Evolutionary conservation across 2,888 invertebrate species (phyloP).

Genomic region (Timandra comae): DNA sequence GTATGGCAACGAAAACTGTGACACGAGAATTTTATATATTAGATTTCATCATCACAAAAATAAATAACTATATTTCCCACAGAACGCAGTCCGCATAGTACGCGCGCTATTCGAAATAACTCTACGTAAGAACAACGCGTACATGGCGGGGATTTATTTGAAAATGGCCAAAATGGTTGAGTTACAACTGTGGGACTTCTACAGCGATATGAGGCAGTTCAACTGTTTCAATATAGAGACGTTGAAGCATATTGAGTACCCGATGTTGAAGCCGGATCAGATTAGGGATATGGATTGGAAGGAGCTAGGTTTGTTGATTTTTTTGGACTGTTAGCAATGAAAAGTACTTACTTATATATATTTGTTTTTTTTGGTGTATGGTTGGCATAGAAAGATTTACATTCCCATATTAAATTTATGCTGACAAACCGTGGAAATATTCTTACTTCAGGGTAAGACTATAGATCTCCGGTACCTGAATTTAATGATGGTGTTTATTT

Average conservation of each 20-base stretch:
- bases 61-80: too few species aligned
- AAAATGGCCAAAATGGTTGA: conserved; percentile 95
- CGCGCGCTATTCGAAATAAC: conserved; percentile 97
- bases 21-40: too few species aligned
- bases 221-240: conserved; percentile 85
- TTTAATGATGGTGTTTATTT: too few species aligned
- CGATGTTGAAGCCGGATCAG: conserved; percentile 83
- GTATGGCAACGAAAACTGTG: too few species aligned
- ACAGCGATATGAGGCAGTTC: conserved; percentile 92
- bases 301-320: conserved; percentile 82
- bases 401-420: too few species aligned
- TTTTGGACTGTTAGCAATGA: not conserved
- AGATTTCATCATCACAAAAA: too few species aligned
- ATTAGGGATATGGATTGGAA: conserved; percentile 91
- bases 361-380: not conserved
- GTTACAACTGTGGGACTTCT: conserved; percentile 91
- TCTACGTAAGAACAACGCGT: conserved; percentile 91
- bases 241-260: conserved; percentile 87
- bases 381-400: not conserved
- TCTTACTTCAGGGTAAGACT: too few species aligned
- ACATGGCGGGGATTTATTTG: conserved; percentile 90
- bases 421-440: too few species aligned
- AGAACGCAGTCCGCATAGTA: conserved; percentile 94
- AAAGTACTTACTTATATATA: not conserved
- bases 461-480: too few species aligned